Conservation (phyloP, 2,113 vertebrate species). For the Pterocles burchelli region DNA sequence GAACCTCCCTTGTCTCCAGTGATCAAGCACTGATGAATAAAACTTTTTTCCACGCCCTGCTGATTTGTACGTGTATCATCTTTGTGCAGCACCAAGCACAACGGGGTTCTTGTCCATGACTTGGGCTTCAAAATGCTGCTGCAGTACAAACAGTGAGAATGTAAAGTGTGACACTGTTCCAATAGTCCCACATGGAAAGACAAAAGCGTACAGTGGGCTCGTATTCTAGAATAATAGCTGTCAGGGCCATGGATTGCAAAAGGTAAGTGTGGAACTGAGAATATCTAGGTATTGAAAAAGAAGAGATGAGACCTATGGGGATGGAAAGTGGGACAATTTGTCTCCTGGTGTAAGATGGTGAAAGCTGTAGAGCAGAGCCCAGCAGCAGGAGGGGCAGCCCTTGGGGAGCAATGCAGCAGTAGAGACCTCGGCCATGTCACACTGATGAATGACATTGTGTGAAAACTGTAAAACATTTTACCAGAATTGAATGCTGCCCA, state of each 20-base stretch:
- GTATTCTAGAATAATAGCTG: neutral
- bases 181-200: neutral
- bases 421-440: neutral
- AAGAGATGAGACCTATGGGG: neutral
- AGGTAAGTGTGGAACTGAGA: neutral
- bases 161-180: neutral
- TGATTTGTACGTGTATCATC: neutral
- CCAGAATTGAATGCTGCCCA: neutral
- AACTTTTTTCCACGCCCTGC: neutral
- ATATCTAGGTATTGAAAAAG: neutral
- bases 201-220: neutral
- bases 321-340: neutral
- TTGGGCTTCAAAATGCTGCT: neutral
- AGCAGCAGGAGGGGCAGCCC: neutral
- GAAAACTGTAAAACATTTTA: slow-evolving; percentile 15
- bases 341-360: neutral
- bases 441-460: neutral
- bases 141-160: neutral
- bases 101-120: neutral
- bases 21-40: neutral
- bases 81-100: neutral
- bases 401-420: neutral
- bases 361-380: neutral
- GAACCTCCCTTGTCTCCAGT: neutral
- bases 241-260: neutral